Conservation (phyloP, 2,888 invertebrate genomes). For the Brachynemurus nebulosus region DNA sequence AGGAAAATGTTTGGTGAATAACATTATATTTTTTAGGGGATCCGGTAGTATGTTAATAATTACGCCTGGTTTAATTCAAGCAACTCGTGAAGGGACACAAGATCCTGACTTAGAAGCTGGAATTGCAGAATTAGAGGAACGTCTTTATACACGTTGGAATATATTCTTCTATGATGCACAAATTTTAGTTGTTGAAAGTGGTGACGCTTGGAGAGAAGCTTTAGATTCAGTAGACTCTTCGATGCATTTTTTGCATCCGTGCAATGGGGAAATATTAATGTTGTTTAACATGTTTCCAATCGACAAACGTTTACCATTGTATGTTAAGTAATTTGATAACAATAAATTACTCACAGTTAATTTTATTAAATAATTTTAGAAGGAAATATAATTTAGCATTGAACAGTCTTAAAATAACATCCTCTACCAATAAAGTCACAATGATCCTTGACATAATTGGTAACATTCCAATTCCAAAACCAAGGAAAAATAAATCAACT, state of each 20-base stretch:
- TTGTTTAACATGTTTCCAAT: slow-evolving; percentile 59
- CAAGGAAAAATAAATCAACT: neutral
- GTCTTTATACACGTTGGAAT: slow-evolving; percentile 61
- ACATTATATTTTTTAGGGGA: neutral
- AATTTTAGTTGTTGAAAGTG: slow-evolving; percentile 42
- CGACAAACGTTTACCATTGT: slow-evolving; percentile 53
- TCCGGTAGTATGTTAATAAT: slow-evolving; percentile 51
- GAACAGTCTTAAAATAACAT: slow-evolving; percentile 56
- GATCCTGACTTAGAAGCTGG: slow-evolving; percentile 58
- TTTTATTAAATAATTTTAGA: slow-evolving; percentile 31
- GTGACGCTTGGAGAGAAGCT: slow-evolving; percentile 61
- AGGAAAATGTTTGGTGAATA: neutral
- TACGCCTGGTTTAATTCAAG: slow-evolving; percentile 53
- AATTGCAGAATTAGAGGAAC: slow-evolving; percentile 68
- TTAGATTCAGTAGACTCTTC: slow-evolving; percentile 58
- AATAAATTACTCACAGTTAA: no score
- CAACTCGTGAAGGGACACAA: slow-evolving; percentile 62
- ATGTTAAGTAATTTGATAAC: slow-evolving; percentile 10
- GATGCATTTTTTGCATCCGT: slow-evolving; percentile 57
- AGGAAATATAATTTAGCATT: slow-evolving; percentile 62
- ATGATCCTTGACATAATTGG: slow-evolving; percentile 47
- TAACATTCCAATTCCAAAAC: slow-evolving; percentile 32
- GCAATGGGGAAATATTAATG: slow-evolving; percentile 47
- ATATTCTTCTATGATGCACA: slow-evolving; percentile 55
- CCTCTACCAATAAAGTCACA: slow-evolving; percentile 57